phyloP scores from a whole-genome alignment of 2,888 invertebrate genomes.

The Caenorhabditis panamensis region DNA sequence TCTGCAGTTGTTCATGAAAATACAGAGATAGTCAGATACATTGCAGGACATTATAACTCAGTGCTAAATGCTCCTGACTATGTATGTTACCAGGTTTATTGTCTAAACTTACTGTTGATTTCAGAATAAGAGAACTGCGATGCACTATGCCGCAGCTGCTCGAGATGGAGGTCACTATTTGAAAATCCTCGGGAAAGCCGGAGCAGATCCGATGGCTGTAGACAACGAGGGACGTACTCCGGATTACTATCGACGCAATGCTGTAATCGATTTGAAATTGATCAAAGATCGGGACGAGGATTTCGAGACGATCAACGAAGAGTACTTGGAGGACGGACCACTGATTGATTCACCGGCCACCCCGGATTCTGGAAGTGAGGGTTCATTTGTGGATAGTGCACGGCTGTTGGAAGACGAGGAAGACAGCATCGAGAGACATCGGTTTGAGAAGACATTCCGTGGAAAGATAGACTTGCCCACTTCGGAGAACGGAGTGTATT shows the following conservation, averaged over 20 bases:
- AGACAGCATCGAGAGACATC: slow-evolving; percentile 69
- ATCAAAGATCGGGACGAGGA: slow-evolving; percentile 75
- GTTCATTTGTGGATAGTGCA: slow-evolving; percentile 73
- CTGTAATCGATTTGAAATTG: slow-evolving; percentile 85
- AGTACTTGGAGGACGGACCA: slow-evolving; percentile 70
- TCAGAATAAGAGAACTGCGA: slow-evolving; percentile 88
- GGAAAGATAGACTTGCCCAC: slow-evolving; percentile 79
- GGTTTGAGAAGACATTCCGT: slow-evolving; percentile 76
- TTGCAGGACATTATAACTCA: slow-evolving; percentile 86
- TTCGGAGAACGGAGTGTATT: slow-evolving; percentile 82
- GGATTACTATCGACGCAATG: slow-evolving; percentile 88
- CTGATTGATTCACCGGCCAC: slow-evolving; percentile 66
- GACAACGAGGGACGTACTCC: slow-evolving; percentile 90
- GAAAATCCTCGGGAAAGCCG: slow-evolving; percentile 87
- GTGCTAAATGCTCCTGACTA: slow-evolving; percentile 86
- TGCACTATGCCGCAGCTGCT: slow-evolving; percentile 90
- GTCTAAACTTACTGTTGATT: slow-evolving; percentile 20
- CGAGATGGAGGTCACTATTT: slow-evolving; percentile 85
- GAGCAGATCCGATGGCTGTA: slow-evolving; percentile 89
- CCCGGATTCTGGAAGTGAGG: slow-evolving; percentile 68
- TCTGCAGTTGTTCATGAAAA: slow-evolving; percentile 90
- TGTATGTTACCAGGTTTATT: slow-evolving; percentile 63
- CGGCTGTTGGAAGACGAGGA: slow-evolving; percentile 72
- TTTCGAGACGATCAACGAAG: slow-evolving; percentile 68
- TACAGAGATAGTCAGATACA: slow-evolving; percentile 86